These are phyloP conservation scores for Empis stercorea DNA, from an alignment of 2,888 invertebrate species.

Conservation along the genomic window DNA sequence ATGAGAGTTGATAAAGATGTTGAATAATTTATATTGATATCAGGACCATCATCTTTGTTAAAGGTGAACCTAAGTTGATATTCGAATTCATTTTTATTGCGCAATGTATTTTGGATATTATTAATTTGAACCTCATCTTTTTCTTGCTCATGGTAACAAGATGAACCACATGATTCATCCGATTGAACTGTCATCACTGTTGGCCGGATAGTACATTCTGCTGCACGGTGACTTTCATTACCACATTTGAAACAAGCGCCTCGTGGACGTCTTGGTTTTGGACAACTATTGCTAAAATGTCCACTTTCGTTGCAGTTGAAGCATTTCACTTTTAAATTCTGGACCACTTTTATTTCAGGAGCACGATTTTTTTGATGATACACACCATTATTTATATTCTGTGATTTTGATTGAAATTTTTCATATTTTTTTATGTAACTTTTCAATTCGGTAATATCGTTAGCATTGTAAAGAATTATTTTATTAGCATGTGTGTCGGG, in stretches of 20 bases:
- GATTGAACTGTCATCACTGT: not conserved
- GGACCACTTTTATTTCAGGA: not conserved
- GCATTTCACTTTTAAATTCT: not conserved
- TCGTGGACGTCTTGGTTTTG: not conserved
- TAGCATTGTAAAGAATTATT: no score
- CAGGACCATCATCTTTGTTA: not conserved
- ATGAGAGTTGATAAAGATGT: conserved; percentile 3
- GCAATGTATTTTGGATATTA: not conserved
- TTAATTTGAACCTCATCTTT: not conserved
- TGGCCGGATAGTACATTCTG: not conserved
- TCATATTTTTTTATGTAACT: no score
- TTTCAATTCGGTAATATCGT: no score
- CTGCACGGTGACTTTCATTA: not conserved
- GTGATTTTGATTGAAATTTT: no score
- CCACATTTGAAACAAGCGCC: conserved; percentile 2
- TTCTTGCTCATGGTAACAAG: not conserved
- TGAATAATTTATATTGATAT: not conserved
- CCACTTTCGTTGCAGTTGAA: conserved; percentile 1
- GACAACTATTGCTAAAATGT: not conserved
- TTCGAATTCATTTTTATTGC: not conserved
- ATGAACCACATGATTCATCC: no score
- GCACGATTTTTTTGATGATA: no score
- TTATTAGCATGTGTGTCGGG: no score
- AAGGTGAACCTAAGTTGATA: not conserved
- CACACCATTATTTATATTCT: no score